phyloP scores from a whole-genome alignment of 2,888 invertebrate genomes.

The Rhamphomyia laevipes region DNA sequence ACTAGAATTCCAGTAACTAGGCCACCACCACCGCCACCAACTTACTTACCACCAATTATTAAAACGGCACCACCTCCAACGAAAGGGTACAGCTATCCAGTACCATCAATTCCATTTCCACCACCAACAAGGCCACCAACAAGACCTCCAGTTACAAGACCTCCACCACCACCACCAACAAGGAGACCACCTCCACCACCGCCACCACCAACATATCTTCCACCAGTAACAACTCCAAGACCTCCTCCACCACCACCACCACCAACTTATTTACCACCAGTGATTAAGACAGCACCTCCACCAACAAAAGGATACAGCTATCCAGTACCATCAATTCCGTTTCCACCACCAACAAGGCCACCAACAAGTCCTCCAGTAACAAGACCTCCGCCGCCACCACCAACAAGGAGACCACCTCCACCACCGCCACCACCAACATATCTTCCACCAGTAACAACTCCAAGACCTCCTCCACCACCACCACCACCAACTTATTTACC shows the following conservation, averaged over 20 bases:
- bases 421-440: conserved; percentile 10
- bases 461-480: conserved; percentile 12
- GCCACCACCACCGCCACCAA: conserved; percentile 8
- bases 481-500: conserved; percentile 11
- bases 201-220: neutral
- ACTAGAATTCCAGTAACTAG: neutral
- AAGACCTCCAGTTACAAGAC: neutral
- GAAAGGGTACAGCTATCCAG: too few species aligned
- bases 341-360: conserved; percentile 1
- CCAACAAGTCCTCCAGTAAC: conserved; percentile 8
- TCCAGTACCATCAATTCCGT: conserved; percentile 7
- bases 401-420: conserved; percentile 4
- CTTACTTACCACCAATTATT: conserved; percentile 14
- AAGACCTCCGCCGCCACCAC: conserved; percentile 9
- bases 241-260: neutral
- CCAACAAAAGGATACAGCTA: conserved; percentile 6
- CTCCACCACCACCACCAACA: neutral
- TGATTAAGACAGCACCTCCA: conserved; percentile 15
- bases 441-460: conserved; percentile 13
- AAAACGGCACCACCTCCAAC: conserved; percentile 14
- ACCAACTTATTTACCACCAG: conserved; percentile 12
- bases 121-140: neutral
- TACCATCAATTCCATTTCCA: too few species aligned
- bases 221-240: neutral
- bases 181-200: neutral